A percentile compares a stretch with the other conserved stretches of the same genome.
phyloP scores from a whole-genome alignment of 2,113 vertebrate genomes.

The Eira barbara region DNA sequence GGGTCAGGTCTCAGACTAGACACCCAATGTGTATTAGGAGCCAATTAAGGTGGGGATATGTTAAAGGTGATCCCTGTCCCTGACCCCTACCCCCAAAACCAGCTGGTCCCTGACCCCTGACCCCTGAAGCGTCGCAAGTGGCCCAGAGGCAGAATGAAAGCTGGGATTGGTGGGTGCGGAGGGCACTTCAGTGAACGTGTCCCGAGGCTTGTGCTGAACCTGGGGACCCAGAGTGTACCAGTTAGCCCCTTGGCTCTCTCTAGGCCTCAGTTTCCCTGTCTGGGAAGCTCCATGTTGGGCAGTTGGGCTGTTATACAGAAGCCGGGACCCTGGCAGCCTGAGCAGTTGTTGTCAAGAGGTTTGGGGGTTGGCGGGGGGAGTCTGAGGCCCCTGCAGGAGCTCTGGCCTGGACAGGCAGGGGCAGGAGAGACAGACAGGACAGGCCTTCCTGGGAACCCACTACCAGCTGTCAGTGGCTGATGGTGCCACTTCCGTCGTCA shows the following conservation, averaged over 20 bases:
- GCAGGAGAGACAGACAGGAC: background rate
- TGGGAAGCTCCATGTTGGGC: background rate
- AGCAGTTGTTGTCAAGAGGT: background rate
- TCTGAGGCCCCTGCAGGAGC: background rate
- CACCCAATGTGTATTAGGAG: background rate
- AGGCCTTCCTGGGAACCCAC: background rate
- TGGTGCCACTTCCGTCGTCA: fast-evolving
- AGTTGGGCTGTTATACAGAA: background rate
- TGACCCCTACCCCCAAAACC: background rate
- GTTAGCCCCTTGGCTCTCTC: background rate
- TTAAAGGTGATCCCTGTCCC: background rate
- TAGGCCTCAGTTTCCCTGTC: background rate
- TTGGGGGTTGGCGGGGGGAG: fast-evolving
- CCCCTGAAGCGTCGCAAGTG: background rate
- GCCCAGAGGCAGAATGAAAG: background rate
- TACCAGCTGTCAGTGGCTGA: background rate
- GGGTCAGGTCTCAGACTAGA: background rate
- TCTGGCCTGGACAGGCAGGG: background rate
- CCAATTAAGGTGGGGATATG: background rate
- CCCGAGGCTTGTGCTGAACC: background rate
- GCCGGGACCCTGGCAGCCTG: background rate
- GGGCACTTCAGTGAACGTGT: background rate
- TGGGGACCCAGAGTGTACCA: background rate
- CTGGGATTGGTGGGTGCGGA: background rate
- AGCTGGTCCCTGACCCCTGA: background rate